phyloP scores from a whole-genome alignment of 2,113 vertebrate species.

The Amblyopsis rosae region DNA sequence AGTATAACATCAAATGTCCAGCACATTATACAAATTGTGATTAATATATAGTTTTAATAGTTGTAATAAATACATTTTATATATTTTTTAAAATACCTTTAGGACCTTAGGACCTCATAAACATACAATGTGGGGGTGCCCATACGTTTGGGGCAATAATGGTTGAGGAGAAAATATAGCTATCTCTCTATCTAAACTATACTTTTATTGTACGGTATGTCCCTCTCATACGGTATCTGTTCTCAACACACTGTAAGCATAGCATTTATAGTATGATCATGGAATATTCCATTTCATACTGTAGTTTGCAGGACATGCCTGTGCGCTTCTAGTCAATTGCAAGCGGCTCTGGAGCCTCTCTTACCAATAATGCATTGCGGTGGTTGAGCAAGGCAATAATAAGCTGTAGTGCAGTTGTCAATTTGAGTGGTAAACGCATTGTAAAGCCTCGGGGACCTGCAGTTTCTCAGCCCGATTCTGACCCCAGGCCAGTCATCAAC shows the following conservation, averaged over 20 bases:
- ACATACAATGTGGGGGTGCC: too few species aligned
- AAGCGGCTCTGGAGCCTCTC: conserved; percentile 60
- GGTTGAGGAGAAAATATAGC: not conserved
- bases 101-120: too few species aligned
- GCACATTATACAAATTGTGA: too few species aligned
- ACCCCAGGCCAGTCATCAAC: conserved; percentile 67
- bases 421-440: conserved; percentile 70
- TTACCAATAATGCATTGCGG: conserved; percentile 49
- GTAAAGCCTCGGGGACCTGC: conserved; percentile 64
- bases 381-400: conserved; percentile 70
- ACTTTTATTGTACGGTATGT: conserved; percentile 18
- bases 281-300: conserved; percentile 25
- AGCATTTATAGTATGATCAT: conserved; percentile 44
- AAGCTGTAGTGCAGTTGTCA: conserved; percentile 67
- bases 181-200: conserved; percentile 44
- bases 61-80: too few species aligned
- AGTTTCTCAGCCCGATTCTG: conserved; percentile 56
- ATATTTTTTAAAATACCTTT: too few species aligned
- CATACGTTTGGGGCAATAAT: too few species aligned
- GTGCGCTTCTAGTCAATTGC: conserved; percentile 48
- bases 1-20: too few species aligned
- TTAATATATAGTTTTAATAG: too few species aligned
- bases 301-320: conserved; percentile 38
- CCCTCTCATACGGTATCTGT: not conserved
- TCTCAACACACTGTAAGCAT: conserved; percentile 14